These are phyloP conservation scores for Drosophila peninsularis DNA, from an alignment of 2,888 invertebrate genomes.

Conservation along the genomic window DNA sequence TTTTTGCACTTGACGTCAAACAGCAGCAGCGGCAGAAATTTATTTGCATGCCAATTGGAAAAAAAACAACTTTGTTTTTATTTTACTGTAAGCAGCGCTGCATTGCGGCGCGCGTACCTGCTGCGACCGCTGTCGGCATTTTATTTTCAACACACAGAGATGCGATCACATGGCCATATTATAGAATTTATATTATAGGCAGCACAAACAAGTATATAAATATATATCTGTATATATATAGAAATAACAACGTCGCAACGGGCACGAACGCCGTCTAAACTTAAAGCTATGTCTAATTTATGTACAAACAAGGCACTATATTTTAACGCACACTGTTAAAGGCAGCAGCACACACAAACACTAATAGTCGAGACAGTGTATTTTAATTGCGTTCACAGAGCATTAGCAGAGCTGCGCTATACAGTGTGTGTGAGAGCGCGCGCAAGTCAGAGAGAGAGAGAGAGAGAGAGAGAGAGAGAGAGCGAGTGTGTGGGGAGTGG, in stretches of 20 bases:
- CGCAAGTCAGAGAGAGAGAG: slow-evolving; percentile 9
- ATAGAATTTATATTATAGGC: slow-evolving; percentile 43
- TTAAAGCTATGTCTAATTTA: slow-evolving; percentile 72
- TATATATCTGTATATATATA: slow-evolving; percentile 44
- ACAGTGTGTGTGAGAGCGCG: slow-evolving; percentile 11
- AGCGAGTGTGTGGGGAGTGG: slow-evolving; percentile 47
- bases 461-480: slow-evolving; percentile 5
- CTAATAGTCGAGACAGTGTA: slow-evolving; percentile 43
- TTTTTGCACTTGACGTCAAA: slow-evolving; percentile 63
- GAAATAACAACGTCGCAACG: slow-evolving; percentile 54
- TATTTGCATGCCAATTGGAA: slow-evolving; percentile 43
- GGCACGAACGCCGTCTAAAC: slow-evolving; percentile 55
- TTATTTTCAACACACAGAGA: slow-evolving; percentile 38
- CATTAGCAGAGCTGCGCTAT: slow-evolving; percentile 37
- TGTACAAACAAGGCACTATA: slow-evolving; percentile 77
- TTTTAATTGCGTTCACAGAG: slow-evolving; percentile 72
- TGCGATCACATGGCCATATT: slow-evolving; percentile 56
- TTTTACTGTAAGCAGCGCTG: slow-evolving; percentile 38
- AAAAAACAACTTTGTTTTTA: slow-evolving; percentile 26
- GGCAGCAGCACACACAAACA: slow-evolving; percentile 19
- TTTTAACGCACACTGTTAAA: slow-evolving; percentile 53
- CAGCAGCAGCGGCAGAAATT: slow-evolving; percentile 27
- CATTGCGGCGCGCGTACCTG: slow-evolving; percentile 29
- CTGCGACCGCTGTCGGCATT: slow-evolving; percentile 34
- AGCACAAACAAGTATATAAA: slow-evolving; percentile 21